Evolutionary conservation across 2,113 vertebrate genomes (phyloP).

Genomic region (Gopherus evgoodei): DNA sequence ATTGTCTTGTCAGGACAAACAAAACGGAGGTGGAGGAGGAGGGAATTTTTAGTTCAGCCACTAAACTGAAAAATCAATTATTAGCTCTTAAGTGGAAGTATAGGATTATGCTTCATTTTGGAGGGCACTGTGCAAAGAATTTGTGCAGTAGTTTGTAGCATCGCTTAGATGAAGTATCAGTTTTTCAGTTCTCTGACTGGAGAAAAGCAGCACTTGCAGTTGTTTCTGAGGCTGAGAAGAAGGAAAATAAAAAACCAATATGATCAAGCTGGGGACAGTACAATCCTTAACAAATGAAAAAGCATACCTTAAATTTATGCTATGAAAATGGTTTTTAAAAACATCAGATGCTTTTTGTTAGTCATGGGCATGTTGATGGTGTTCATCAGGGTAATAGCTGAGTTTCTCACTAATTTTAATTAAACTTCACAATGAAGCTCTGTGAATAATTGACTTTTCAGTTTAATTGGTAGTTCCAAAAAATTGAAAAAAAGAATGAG

Average conservation of each 20-base stretch:
- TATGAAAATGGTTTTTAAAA: background rate
- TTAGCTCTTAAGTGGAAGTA: background rate
- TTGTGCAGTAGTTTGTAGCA: constrained; percentile 15
- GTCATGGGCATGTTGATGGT: background rate
- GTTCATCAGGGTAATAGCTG: background rate
- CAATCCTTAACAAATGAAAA: background rate
- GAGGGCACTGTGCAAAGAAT: constrained; percentile 35
- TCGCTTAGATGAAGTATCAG: constrained; percentile 28
- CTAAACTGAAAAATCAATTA: background rate
- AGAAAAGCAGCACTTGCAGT: background rate
- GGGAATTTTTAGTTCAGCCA: background rate
- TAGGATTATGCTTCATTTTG: constrained; percentile 14
- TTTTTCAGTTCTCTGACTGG: constrained; percentile 23
- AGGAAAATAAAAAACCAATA: background rate
- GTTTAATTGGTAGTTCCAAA: background rate
- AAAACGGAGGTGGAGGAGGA: rapidly evolving
- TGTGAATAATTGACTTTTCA: background rate
- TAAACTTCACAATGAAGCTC: background rate
- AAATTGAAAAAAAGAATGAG: background rate
- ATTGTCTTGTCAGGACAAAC: background rate
- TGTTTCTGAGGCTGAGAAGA: background rate
- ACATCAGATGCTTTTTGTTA: background rate
- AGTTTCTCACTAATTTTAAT: background rate
- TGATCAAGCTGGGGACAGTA: background rate
- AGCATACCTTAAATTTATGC: background rate